These are phyloP conservation scores for Cephalopterus ornatus DNA, from an alignment of 2,113 vertebrate species.

Conservation along the genomic window DNA sequence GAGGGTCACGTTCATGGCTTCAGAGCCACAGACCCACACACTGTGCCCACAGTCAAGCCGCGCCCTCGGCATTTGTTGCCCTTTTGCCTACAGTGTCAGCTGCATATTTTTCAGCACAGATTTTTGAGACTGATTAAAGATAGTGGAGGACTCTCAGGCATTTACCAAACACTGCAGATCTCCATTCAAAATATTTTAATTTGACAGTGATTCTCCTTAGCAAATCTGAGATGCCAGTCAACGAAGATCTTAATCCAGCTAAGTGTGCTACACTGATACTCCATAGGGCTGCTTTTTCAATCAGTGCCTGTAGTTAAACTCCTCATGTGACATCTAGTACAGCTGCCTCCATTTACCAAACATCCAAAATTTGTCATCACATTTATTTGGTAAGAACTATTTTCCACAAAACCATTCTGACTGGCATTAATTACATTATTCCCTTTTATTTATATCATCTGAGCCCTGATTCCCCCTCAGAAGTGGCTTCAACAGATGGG, in stretches of 20 bases:
- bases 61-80: not conserved
- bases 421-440: slow-evolving; percentile 26
- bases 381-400: slow-evolving; percentile 38
- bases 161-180: not conserved
- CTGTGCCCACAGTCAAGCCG: rapidly evolving
- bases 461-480: not conserved
- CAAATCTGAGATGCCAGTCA: slow-evolving; percentile 1
- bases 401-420: slow-evolving; percentile 21
- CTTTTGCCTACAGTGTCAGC: not conserved
- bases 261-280: not conserved
- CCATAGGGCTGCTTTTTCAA: not conserved
- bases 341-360: slow-evolving; percentile 43
- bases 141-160: not conserved
- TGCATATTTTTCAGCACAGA: not conserved
- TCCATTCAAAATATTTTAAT: slow-evolving; percentile 4
- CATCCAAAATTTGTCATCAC: slow-evolving; percentile 28
- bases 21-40: not conserved
- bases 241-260: slow-evolving; percentile 6
- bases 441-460: not conserved
- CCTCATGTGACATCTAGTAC: not conserved
- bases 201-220: not conserved
- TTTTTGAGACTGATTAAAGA: not conserved
- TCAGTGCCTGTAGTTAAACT: not conserved
- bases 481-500: slow-evolving; percentile 20
- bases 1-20: rapidly evolving